A percentile compares a stretch with the other conserved stretches of the same genome.
Conservation (phyloP, 2,113 vertebrate species). For the Varanus komodoensis region DNA sequence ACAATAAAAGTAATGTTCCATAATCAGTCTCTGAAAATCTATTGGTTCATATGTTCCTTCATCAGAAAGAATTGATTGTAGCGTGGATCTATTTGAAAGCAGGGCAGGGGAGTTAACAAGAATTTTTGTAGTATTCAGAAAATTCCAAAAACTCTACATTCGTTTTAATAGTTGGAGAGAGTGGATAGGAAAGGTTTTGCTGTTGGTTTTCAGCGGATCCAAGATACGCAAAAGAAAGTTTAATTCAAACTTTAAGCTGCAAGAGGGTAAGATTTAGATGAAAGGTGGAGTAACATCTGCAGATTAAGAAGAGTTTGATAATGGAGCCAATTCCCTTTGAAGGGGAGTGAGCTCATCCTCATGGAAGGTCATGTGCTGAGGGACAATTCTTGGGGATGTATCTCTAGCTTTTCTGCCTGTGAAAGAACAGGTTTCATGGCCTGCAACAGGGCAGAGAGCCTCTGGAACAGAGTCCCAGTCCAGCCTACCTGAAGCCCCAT, state of each 20-base stretch:
- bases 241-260: background rate
- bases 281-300: background rate
- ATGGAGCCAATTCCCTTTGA: background rate
- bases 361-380: too few relatives aligned
- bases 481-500: too few relatives aligned
- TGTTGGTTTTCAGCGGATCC: conserved; percentile 7
- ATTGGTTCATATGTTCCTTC: conserved; percentile 7
- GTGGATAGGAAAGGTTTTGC: too few relatives aligned
- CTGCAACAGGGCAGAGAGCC: too few relatives aligned
- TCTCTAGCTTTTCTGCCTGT: too few relatives aligned
- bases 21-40: background rate
- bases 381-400: background rate
- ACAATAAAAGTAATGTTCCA: background rate
- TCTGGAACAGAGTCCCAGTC: too few relatives aligned
- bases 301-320: background rate
- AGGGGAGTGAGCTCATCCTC: background rate
- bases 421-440: too few relatives aligned
- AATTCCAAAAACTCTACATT: background rate
- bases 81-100: conserved; percentile 26
- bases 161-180: background rate
- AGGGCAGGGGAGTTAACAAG: conserved; percentile 2
- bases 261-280: background rate
- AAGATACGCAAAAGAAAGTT: background rate
- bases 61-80: conserved; percentile 31
- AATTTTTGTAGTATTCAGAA: conserved; percentile 45